Percentiles rank a stretch among this genome's conserved stretches.
These are phyloP conservation scores for Allophyes oxyacanthae DNA, from an alignment of 2,888 invertebrate genomes.

Conservation along the genomic window DNA sequence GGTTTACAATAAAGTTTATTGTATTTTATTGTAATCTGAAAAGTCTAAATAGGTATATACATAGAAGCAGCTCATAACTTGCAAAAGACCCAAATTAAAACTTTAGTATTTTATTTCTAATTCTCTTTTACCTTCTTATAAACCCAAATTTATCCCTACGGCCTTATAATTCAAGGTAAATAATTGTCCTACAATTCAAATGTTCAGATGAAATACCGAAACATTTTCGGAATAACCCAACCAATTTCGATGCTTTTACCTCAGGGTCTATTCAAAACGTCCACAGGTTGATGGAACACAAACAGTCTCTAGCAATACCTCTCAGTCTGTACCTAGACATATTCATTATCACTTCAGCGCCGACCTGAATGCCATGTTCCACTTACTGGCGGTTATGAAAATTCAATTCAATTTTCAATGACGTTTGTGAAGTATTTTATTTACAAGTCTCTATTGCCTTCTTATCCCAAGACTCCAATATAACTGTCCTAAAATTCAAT, in stretches of 20 bases:
- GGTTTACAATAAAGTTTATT: too few relatives aligned
- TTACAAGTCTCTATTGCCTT: too few relatives aligned
- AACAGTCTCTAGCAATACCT: conserved; percentile 32
- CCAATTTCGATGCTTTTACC: not conserved
- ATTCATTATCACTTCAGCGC: conserved; percentile 69
- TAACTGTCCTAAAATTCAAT: too few relatives aligned
- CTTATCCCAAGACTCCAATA: too few relatives aligned
- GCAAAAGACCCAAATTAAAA: conserved; percentile 2
- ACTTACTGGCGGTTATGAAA: conserved; percentile 31
- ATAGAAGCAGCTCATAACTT: too few relatives aligned
- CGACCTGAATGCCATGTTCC: conserved; percentile 38
- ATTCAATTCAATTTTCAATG: conserved; percentile 43
- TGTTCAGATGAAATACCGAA: conserved; percentile 2
- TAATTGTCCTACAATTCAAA: conserved; percentile 20
- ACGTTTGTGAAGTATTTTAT: conserved; percentile 42
- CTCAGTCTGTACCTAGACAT: conserved; percentile 44
- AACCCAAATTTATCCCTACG: conserved; percentile 23
- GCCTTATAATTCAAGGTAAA: conserved; percentile 30
- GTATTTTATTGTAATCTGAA: too few relatives aligned
- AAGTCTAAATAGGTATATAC: too few relatives aligned
- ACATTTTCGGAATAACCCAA: conserved; percentile 15
- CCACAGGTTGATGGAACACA: conserved; percentile 36
- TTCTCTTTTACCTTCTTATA: conserved; percentile 24
- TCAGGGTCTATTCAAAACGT: conserved; percentile 2
- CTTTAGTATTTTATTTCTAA: conserved; percentile 9